Conservation (phyloP, 2,888 invertebrate species). For the Ophion ellenae region DNA sequence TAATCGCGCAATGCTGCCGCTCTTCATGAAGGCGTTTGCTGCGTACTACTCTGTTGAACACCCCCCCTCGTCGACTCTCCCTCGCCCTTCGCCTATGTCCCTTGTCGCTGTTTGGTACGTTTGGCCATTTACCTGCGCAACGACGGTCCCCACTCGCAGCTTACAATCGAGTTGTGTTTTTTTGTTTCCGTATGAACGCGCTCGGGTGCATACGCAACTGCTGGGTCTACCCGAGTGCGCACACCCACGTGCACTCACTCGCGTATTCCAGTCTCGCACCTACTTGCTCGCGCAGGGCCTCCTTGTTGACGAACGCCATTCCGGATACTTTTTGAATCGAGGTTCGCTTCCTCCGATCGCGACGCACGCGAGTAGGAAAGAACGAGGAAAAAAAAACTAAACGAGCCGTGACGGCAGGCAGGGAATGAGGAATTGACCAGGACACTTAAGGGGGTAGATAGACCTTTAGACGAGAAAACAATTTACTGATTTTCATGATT, state of each 20-base stretch:
- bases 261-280: conserved; percentile 61
- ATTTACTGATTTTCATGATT: no score
- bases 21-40: conserved; percentile 64
- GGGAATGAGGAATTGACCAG: not conserved
- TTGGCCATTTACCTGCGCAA: conserved; percentile 62
- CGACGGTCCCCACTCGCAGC: conserved; percentile 33
- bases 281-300: conserved; percentile 45
- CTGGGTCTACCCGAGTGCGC: not conserved
- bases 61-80: not conserved
- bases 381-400: conserved; percentile 12
- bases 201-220: conserved; percentile 9
- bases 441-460: no score
- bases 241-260: conserved; percentile 41
- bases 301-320: conserved; percentile 54
- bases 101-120: conserved; percentile 13
- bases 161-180: conserved; percentile 22
- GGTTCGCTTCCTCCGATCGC: conserved; percentile 42
- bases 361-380: not conserved
- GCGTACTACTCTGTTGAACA: conserved; percentile 61
- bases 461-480: no score
- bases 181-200: conserved; percentile 16
- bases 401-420: not conserved
- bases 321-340: conserved; percentile 53
- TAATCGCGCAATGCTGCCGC: conserved; percentile 27
- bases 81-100: conserved; percentile 2